phyloP scores from a whole-genome alignment of 92 coral and sea anemone species.

The Epizoanthus fatuus region DNA sequence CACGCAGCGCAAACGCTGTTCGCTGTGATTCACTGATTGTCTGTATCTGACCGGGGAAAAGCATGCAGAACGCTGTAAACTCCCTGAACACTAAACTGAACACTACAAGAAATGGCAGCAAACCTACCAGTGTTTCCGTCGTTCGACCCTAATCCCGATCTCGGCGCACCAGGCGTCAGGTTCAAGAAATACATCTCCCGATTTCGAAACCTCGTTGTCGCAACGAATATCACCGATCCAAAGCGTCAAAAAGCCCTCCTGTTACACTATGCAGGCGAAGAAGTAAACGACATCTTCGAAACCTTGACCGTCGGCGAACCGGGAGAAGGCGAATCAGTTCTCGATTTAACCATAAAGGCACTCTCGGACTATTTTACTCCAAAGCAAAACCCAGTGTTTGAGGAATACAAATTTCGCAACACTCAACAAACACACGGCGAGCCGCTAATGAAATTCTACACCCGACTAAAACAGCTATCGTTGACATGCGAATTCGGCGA shows the following conservation, averaged over 20 bases:
- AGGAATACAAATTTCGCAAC: conserved; percentile 63
- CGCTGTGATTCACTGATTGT: neutral
- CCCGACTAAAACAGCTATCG: conserved; percentile 61
- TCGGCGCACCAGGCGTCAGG: conserved; percentile 36
- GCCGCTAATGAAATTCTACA: conserved; percentile 44
- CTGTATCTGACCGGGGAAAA: no score
- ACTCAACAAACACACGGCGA: conserved; percentile 61
- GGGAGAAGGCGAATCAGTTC: conserved; percentile 54
- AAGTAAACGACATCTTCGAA: conserved; percentile 46
- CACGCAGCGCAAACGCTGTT: no score
- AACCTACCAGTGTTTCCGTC: conserved; percentile 21
- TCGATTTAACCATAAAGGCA: conserved; percentile 55
- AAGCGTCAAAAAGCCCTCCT: neutral
- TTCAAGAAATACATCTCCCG: conserved; percentile 66
- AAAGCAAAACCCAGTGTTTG: conserved; percentile 59
- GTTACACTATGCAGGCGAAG: conserved; percentile 53
- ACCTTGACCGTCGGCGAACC: conserved; percentile 14
- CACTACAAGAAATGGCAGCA: neutral
- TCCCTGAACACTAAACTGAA: neutral
- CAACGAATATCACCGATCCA: neutral
- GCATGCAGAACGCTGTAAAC: neutral
- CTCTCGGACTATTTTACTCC: conserved; percentile 67
- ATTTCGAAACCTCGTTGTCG: conserved; percentile 68
- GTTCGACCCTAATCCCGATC: conserved; percentile 35
- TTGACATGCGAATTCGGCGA: conserved; percentile 67